These are phyloP conservation scores for Spicauda simplicius DNA, from an alignment of 2,888 invertebrate species.

Conservation along the genomic window DNA sequence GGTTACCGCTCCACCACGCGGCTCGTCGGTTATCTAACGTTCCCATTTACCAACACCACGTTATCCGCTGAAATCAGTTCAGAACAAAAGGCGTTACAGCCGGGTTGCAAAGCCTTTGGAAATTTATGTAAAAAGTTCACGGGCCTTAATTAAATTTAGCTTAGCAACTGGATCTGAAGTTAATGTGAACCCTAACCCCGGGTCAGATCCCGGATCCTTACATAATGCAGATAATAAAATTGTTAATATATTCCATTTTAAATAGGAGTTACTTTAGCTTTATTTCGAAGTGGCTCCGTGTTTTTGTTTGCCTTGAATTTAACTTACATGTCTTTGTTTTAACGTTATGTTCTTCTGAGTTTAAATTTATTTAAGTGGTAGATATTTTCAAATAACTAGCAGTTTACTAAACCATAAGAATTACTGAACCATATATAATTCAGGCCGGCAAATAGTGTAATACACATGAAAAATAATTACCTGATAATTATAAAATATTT, in stretches of 20 bases:
- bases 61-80: constrained; percentile 18
- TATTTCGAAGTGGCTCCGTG: background rate
- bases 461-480: no score
- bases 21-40: background rate
- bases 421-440: no score
- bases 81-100: constrained; percentile 29
- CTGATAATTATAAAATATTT: no score
- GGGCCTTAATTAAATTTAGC: constrained; percentile 42
- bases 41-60: constrained; percentile 4
- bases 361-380: no score
- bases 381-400: no score
- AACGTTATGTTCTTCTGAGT: background rate
- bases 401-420: no score
- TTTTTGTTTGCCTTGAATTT: background rate
- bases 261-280: background rate
- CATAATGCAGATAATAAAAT: constrained; percentile 1
- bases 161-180: constrained; percentile 23
- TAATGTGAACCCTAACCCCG: constrained; percentile 13
- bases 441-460: no score
- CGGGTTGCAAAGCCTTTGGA: constrained; percentile 5
- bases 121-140: constrained; percentile 43
- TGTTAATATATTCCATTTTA: constrained; percentile 1
- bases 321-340: no score
- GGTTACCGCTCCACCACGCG: no score
- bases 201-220: background rate